Conservation (phyloP, 2,113 vertebrate species). For the Hippocampus mohnikei region DNA sequence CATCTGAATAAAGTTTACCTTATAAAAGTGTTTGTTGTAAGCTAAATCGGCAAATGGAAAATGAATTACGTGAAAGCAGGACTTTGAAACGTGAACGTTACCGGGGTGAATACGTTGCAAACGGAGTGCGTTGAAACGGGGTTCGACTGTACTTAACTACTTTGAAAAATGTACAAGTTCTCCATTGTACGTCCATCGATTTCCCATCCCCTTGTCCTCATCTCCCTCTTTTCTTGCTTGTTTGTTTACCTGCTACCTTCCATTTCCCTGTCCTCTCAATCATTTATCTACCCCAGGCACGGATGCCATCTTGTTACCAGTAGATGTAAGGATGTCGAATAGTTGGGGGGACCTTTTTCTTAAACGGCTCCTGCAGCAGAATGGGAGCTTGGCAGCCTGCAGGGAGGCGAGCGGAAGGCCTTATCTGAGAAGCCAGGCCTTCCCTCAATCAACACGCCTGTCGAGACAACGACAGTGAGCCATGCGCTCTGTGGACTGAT, state of each 20-base stretch:
- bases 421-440: constrained; percentile 70
- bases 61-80: no score
- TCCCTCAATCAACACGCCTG: constrained; percentile 63
- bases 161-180: constrained; percentile 8
- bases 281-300: constrained; percentile 45
- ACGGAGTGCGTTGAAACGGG: no score
- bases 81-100: no score
- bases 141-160: constrained; percentile 12
- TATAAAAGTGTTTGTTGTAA: no score
- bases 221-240: constrained; percentile 3
- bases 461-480: constrained; percentile 50
- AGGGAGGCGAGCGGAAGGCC: constrained; percentile 59
- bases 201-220: neutral
- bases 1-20: no score
- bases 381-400: constrained; percentile 40
- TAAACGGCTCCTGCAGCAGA: constrained; percentile 45
- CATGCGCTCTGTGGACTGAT: constrained; percentile 51
- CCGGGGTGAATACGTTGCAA: no score
- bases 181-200: constrained; percentile 16
- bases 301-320: constrained; percentile 50
- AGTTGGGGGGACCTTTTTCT: constrained; percentile 48
- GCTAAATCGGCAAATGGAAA: no score
- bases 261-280: constrained; percentile 21
- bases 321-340: constrained; percentile 52
- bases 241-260: constrained; percentile 32